These are phyloP conservation scores for Microtus pennsylvanicus DNA, from an alignment of 2,113 vertebrate species.

Conservation along the genomic window DNA sequence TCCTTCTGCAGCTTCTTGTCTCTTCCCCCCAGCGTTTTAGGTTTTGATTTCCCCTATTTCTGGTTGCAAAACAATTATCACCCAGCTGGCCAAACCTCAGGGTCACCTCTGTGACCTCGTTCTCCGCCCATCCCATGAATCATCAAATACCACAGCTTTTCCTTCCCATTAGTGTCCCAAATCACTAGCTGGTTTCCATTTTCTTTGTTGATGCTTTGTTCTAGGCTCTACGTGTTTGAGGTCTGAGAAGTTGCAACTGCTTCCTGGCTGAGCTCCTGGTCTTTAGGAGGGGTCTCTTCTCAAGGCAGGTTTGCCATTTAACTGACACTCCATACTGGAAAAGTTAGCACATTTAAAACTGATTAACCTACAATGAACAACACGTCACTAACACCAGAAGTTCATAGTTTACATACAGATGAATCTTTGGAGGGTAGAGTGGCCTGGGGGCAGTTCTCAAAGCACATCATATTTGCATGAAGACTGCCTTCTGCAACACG, in stretches of 20 bases:
- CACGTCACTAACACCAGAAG: neutral
- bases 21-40: neutral
- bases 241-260: neutral
- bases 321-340: neutral
- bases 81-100: neutral
- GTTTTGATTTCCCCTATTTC: neutral
- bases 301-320: neutral
- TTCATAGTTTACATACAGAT: neutral
- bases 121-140: neutral
- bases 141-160: neutral
- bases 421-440: neutral
- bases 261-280: neutral
- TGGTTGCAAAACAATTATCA: neutral
- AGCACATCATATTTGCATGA: neutral
- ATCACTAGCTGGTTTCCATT: neutral
- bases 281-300: neutral
- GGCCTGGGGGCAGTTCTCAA: neutral
- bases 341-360: neutral
- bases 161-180: conserved; percentile 12
- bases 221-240: neutral
- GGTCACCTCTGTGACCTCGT: neutral
- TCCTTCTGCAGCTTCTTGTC: neutral
- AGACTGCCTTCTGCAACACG: neutral
- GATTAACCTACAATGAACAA: neutral
- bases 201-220: neutral